Percentiles rank a stretch among this genome's conserved stretches.
phyloP scores from a whole-genome alignment of 2,113 vertebrate species.

The Tupaia tana region DNA sequence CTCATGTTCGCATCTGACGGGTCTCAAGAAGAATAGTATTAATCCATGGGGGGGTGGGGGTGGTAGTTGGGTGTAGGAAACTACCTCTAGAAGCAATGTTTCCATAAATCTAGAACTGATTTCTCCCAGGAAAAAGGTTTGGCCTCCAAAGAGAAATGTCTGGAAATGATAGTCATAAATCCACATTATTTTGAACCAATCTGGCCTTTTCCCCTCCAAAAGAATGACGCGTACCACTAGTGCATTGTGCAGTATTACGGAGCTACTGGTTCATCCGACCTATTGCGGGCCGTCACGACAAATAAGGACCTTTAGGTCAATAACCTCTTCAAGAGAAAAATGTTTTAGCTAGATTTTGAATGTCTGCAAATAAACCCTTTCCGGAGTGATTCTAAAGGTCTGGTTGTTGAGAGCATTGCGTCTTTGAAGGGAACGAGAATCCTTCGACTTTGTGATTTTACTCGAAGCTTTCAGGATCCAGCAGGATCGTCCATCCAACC shows the following conservation, averaged over 20 bases:
- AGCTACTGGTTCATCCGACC: slow-evolving; percentile 67
- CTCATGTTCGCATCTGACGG: slow-evolving; percentile 81
- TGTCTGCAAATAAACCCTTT: slow-evolving; percentile 85
- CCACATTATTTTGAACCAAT: slow-evolving; percentile 46
- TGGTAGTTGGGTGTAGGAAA: not conserved
- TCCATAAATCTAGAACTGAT: not conserved
- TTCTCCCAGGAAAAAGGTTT: slow-evolving; percentile 74
- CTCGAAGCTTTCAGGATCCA: slow-evolving; percentile 82
- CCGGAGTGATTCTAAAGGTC: slow-evolving; percentile 79
- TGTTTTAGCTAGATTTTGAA: slow-evolving; percentile 84
- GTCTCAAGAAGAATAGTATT: slow-evolving; percentile 73
- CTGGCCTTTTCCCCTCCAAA: slow-evolving; percentile 3
- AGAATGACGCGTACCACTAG: slow-evolving; percentile 4
- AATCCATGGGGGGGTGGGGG: slow-evolving; percentile 54
- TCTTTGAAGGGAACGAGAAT: slow-evolving; percentile 87
- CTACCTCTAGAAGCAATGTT: slow-evolving; percentile 69
- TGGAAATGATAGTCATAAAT: slow-evolving; percentile 64
- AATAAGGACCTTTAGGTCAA: slow-evolving; percentile 91
- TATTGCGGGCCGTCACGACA: slow-evolving; percentile 82
- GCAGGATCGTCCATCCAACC: slow-evolving; percentile 70
- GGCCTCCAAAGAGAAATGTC: slow-evolving; percentile 71
- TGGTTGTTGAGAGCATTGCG: slow-evolving; percentile 83
- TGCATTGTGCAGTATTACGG: slow-evolving; percentile 85
- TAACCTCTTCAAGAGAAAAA: slow-evolving; percentile 92
- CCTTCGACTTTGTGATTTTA: slow-evolving; percentile 90